These are phyloP conservation scores for Prunella himalayana DNA, from an alignment of 2,113 vertebrate species.

Conservation along the genomic window DNA sequence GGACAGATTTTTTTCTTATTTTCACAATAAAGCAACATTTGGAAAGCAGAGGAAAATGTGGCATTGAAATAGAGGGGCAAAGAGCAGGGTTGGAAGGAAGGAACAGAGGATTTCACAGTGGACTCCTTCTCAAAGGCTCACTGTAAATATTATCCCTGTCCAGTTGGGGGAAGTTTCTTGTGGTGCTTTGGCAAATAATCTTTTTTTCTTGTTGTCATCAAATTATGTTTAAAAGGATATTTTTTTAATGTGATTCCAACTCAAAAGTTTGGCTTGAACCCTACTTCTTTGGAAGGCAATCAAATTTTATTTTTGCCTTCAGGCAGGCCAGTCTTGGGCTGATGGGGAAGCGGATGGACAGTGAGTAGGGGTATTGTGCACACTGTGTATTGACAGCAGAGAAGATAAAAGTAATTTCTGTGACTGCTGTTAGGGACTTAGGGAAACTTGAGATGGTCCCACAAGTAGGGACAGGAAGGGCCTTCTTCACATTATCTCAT, in stretches of 20 bases:
- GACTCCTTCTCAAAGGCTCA: background rate
- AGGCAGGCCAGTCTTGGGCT: background rate
- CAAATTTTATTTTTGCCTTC: background rate
- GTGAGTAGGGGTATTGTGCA: background rate
- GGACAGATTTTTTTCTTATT: background rate
- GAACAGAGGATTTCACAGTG: background rate
- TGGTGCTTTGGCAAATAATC: background rate
- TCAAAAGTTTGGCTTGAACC: background rate
- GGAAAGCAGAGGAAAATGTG: background rate
- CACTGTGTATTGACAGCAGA: accelerated
- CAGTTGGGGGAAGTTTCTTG: background rate
- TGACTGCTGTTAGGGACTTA: background rate
- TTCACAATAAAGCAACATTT: background rate
- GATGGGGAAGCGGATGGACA: background rate
- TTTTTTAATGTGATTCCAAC: background rate
- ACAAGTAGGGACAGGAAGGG: background rate
- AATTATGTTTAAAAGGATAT: background rate
- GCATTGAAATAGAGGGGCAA: background rate
- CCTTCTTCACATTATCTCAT: background rate
- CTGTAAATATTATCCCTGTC: background rate
- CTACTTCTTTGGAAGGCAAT: background rate
- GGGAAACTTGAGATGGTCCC: background rate
- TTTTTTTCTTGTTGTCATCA: background rate
- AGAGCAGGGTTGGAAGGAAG: background rate
- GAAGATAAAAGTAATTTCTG: background rate